Percentiles rank a stretch among this genome's conserved stretches.
These are phyloP conservation scores for Drosophila hydei DNA, from an alignment of 1,140 invertebrate genomes.

Conservation along the genomic window DNA sequence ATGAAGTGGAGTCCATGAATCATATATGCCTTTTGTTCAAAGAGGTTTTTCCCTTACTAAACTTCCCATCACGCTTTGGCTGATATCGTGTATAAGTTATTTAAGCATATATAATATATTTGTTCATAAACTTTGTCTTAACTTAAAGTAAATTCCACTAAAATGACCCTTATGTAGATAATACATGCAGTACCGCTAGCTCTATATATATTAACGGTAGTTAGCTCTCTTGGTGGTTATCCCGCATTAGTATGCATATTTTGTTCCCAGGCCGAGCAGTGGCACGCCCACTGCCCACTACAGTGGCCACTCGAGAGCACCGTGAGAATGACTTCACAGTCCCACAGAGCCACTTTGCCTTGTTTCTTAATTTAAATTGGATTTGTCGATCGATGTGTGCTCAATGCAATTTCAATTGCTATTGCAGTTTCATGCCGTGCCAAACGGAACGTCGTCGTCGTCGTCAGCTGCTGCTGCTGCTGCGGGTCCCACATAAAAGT, in stretches of 20 bases:
- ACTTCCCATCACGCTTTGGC: no score
- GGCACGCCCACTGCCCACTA: slow-evolving; percentile 44
- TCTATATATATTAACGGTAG: no score
- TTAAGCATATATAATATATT: no score
- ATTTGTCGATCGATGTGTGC: slow-evolving; percentile 61
- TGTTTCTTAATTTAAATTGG: slow-evolving; percentile 74
- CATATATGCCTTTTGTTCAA: no score
- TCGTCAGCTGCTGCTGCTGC: slow-evolving; percentile 14
- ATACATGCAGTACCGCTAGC: background rate
- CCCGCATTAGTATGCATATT: slow-evolving; percentile 32
- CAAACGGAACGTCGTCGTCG: background rate
- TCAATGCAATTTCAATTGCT: slow-evolving; percentile 20
- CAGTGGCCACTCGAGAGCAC: slow-evolving; percentile 4
- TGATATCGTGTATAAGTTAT: no score
- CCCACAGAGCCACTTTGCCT: slow-evolving; percentile 21
- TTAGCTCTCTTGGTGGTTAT: slow-evolving; percentile 9
- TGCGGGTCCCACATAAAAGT: slow-evolving; percentile 51
- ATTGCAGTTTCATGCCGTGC: slow-evolving; percentile 42
- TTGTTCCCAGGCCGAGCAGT: slow-evolving; percentile 40
- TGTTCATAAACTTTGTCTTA: no score
- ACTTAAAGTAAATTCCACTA: background rate
- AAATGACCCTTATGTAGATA: slow-evolving; percentile 12
- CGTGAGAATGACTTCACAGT: slow-evolving; percentile 48
- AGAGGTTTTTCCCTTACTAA: no score
- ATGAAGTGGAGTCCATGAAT: no score